These are phyloP conservation scores for Caenorhabditis inopinata DNA, from an alignment of 1,140 invertebrate genomes.

Conservation along the genomic window DNA sequence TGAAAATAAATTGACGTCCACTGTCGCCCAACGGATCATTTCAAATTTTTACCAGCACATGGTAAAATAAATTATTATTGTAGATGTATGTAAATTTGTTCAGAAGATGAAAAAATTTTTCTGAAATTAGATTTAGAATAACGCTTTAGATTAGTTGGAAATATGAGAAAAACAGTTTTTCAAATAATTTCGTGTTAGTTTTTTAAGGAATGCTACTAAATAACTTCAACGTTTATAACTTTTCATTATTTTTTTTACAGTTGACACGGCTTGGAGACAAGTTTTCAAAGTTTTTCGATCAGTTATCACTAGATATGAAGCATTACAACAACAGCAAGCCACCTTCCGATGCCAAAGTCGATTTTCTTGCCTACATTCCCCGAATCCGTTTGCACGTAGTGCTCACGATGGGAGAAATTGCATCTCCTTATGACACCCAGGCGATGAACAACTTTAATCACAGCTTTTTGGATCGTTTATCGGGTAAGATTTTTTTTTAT, in stretches of 20 bases:
- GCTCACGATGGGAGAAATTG: conserved; percentile 40
- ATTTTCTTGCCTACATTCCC: conserved; percentile 36
- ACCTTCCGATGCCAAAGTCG: background rate
- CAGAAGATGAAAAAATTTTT: no score
- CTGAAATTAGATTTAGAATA: no score
- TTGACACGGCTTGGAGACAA: conserved; percentile 30
- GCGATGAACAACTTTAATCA: conserved; percentile 19
- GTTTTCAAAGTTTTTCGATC: conserved; percentile 49
- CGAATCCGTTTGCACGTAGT: conserved; percentile 42
- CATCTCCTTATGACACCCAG: conserved; percentile 43
- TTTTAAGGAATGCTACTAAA: no score
- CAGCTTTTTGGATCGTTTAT: conserved; percentile 33
- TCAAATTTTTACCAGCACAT: no score
- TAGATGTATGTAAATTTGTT: no score
- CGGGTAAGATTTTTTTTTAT: conserved; percentile 32
- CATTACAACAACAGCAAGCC: conserved; percentile 26
- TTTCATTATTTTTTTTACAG: conserved; percentile 8
- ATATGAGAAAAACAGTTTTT: no score
- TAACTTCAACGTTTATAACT: background rate
- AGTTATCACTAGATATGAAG: conserved; percentile 50
- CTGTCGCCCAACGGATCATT: no score
- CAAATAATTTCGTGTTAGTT: no score
- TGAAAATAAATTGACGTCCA: no score
- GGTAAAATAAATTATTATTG: no score
- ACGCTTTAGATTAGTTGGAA: no score